Evolutionary conservation across 1,140 invertebrate species (phyloP).

Genomic region (Probaryconus sp.): DNA sequence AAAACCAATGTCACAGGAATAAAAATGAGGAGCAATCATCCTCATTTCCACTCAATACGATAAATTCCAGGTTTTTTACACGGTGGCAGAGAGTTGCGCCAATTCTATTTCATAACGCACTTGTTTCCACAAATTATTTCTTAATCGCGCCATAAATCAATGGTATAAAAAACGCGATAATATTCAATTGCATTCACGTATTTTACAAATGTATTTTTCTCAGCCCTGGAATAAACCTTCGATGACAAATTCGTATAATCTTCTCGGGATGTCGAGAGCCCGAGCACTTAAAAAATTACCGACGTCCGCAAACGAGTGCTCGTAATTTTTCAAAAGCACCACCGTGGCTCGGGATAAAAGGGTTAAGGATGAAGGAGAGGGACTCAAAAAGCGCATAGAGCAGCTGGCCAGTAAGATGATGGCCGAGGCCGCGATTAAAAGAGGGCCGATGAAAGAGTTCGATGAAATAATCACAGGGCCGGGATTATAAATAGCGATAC

Average conservation of each 20-base stretch:
- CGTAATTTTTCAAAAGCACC: conserved; percentile 46
- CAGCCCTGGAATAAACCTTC: conserved; percentile 29
- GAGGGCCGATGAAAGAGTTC: conserved; percentile 73
- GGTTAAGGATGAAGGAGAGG: conserved; percentile 19
- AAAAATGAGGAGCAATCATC: background rate
- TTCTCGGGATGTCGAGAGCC: conserved; percentile 34
- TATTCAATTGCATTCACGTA: conserved; percentile 50
- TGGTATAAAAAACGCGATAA: conserved; percentile 29
- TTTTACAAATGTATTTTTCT: conserved; percentile 26
- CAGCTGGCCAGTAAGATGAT: conserved; percentile 19
- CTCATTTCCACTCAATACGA: conserved; percentile 22
- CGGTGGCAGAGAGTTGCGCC: background rate
- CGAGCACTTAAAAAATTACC: conserved; percentile 57
- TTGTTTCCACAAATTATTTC: conserved; percentile 41
- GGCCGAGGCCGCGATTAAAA: conserved; percentile 9
- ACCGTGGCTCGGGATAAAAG: background rate
- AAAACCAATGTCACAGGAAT: too few species aligned
- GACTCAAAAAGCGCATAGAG: conserved; percentile 17
- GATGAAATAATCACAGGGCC: conserved; percentile 76
- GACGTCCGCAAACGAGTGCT: conserved; percentile 19
- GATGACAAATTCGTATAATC: conserved; percentile 58
- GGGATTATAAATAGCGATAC: conserved; percentile 71
- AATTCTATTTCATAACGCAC: conserved; percentile 36
- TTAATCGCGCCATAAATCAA: conserved; percentile 50
- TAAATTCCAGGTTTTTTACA: conserved; percentile 30